Evolutionary conservation across 2,113 vertebrate genomes (phyloP).

Genomic region (Microcebus tavaratra): DNA sequence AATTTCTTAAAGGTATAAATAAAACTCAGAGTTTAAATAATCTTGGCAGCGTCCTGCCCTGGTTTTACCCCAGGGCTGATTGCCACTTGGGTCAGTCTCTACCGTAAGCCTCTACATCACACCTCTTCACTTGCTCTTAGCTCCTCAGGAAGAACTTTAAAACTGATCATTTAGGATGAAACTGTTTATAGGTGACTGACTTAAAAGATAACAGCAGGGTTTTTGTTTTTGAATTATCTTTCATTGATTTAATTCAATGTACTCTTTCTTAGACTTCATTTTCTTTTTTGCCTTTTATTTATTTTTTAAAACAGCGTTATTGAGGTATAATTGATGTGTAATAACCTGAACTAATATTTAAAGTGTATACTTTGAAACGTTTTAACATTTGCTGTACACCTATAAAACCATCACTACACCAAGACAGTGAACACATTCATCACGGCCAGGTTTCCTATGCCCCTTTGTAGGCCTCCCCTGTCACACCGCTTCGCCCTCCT

Average conservation of each 20-base stretch:
- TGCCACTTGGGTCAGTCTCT: too few relatives aligned
- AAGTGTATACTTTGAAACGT: not conserved
- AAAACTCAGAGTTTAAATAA: not conserved
- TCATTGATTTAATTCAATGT: not conserved
- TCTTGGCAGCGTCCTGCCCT: not conserved
- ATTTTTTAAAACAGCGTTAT: not conserved
- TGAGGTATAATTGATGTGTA: not conserved
- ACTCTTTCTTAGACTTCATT: not conserved
- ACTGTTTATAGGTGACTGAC: not conserved
- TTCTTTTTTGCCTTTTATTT: not conserved
- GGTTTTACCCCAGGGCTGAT: not conserved
- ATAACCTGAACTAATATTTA: not conserved
- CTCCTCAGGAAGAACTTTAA: not conserved
- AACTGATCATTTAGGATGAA: not conserved
- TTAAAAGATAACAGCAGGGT: not conserved
- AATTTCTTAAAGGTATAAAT: not conserved
- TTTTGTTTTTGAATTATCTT: not conserved
- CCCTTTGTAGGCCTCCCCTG: not conserved
- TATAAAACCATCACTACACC: not conserved
- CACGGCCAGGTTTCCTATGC: not conserved
- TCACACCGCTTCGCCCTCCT: not conserved
- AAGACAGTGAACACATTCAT: not conserved
- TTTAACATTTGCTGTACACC: not conserved
- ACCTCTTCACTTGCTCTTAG: not conserved
- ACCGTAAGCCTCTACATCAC: too few relatives aligned